Evolutionary conservation across 92 coral and sea anemone species (phyloP), one percentile per base, ranked within the genome.

Genomic region (Nematostella vectensis): DNA sequence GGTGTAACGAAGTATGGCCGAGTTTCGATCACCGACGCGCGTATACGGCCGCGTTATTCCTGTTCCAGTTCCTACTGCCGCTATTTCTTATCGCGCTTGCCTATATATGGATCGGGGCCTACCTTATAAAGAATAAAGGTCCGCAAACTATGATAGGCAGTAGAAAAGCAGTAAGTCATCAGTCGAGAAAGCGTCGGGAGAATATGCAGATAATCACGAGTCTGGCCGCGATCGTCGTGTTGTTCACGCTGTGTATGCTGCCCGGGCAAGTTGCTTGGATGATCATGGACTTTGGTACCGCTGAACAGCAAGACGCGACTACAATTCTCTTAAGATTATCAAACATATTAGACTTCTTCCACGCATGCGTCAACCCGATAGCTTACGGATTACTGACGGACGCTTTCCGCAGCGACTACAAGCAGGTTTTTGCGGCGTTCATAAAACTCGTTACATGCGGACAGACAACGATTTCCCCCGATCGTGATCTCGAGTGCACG

Each of bases 241-340:
- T 67, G n/a, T 85, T 85, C 54, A 81, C 88, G 0, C 43, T 80
- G 29, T 70, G 79, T 18, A 58, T 82, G 49, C 65, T 85, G 29
- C 95, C 95, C 13, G 87, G 81, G 1, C 72, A 82, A 24, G 68
- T 85, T 23, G 87, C 76, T n/a, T 85, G 88, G 88, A 77, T 85
- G 72, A 44, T 82, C 31, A 25, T 30, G 24, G 88, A 80, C 37
- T 80, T 85, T 59, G 95, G 95, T 0, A 54, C 57, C 1, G 57
- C 72, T 2, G 43, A 61, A 11, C 21, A 67, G 9, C n/a, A 38
- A 22, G 68, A 48, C 0, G 47, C 38, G 11, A 31, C 60, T 11
- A 26, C 38, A 1, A 61, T 71, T 30, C 54, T 80, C 23, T 67
- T 59, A 29, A 56, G 54, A 21, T 67, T 73, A 28, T 61, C 86